Conservation (phyloP, 37 sponge, comb jelly and placozoan species). For the Theonella swinhoei region DNA sequence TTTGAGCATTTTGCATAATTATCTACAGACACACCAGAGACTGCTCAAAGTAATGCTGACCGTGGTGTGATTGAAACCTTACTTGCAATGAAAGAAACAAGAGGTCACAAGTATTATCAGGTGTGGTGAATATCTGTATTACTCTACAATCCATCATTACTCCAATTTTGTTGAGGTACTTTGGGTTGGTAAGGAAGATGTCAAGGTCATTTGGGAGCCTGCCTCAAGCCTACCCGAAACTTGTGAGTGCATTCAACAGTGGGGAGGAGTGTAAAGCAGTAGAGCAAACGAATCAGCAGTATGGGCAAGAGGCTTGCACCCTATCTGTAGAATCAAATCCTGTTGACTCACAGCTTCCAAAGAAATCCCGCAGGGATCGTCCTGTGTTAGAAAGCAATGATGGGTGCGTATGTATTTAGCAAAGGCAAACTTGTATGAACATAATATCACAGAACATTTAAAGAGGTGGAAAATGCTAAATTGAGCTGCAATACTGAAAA, state of each 20-base stretch:
- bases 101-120: not conserved
- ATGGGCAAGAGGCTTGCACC: not conserved
- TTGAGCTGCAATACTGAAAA: conserved; percentile 4
- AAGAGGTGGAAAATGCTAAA: not conserved
- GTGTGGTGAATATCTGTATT: not conserved
- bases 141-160: not conserved
- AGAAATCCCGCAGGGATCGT: not conserved
- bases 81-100: not conserved
- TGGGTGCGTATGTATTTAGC: not conserved
- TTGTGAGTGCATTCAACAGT: not conserved
- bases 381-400: not conserved
- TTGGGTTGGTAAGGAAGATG: not conserved
- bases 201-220: conserved; percentile 1
- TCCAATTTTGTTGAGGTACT: not conserved
- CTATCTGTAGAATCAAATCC: not conserved
- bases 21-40: no score
- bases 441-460: not conserved
- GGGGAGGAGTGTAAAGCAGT: not conserved
- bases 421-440: not conserved
- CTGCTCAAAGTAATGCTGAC: no score
- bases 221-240: not conserved
- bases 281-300: not conserved
- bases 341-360: not conserved
- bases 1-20: no score
- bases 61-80: not conserved